phyloP scores from a whole-genome alignment of 92 coral and sea anemone genomes.

The Porites divaricata region DNA sequence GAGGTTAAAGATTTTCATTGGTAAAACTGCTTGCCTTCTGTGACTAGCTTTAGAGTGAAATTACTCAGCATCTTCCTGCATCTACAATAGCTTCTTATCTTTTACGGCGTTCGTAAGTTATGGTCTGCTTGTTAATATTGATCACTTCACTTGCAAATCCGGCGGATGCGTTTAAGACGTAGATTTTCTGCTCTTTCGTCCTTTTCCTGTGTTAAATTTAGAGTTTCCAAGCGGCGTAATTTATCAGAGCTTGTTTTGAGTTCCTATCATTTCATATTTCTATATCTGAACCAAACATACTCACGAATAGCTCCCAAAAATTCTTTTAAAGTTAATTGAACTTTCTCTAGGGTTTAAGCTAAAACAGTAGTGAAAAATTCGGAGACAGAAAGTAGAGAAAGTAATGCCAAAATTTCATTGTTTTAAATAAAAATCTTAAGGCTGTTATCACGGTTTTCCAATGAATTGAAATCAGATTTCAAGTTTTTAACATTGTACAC shows the following conservation, averaged over 20 bases:
- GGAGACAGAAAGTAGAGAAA: too few species aligned
- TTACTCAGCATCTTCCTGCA: too few species aligned
- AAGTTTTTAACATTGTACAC: too few species aligned
- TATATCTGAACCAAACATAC: too few species aligned
- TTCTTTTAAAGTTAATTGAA: too few species aligned
- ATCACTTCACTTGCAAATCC: background rate
- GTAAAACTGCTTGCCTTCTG: background rate
- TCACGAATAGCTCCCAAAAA: too few species aligned
- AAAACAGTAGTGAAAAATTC: too few species aligned
- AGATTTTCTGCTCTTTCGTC: background rate
- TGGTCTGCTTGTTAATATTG: slow-evolving; percentile 5
- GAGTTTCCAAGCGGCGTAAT: background rate
- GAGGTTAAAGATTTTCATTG: background rate
- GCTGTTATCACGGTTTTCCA: background rate
- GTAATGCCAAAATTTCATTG: background rate
- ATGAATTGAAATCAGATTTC: background rate
- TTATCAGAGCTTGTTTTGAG: background rate
- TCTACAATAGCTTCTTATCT: too few species aligned
- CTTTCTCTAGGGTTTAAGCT: too few species aligned
- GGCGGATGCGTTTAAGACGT: background rate
- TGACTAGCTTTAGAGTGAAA: too few species aligned
- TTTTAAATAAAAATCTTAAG: too few species aligned
- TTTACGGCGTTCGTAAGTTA: too few species aligned
- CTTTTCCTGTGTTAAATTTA: background rate
- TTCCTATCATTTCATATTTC: background rate